Percentiles rank a stretch among this genome's conserved stretches.
Evolutionary conservation across 1,140 invertebrate genomes (phyloP).

Genomic region (Zaprionus inermis): DNA sequence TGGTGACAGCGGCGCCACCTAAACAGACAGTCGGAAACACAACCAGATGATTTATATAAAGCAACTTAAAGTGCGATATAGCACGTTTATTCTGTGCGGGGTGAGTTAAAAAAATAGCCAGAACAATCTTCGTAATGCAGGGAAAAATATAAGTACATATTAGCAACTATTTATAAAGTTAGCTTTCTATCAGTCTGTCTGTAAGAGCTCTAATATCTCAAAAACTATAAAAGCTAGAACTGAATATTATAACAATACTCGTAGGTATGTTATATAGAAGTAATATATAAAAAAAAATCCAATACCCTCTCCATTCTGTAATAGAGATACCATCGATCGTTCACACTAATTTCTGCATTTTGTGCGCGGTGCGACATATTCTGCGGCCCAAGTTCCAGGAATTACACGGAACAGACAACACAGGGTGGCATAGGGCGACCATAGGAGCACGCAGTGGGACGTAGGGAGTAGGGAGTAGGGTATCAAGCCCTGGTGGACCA

Average conservation of each 20-base stretch:
- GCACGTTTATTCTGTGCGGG: neutral
- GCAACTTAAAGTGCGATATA: slow-evolving; percentile 11
- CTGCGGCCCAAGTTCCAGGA: slow-evolving; percentile 48
- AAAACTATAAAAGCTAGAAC: too few relatives aligned
- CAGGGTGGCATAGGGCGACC: slow-evolving; percentile 4
- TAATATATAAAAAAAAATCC: too few relatives aligned
- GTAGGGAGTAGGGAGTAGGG: neutral
- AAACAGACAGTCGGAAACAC: slow-evolving; percentile 30
- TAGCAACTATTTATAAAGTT: too few relatives aligned
- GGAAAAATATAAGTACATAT: neutral
- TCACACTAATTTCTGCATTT: slow-evolving; percentile 32
- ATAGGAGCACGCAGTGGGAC: too few relatives aligned
- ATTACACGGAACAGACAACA: slow-evolving; percentile 27
- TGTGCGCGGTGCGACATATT: slow-evolving; percentile 48
- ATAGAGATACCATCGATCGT: slow-evolving; percentile 2
- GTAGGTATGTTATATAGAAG: too few relatives aligned
- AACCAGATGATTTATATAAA: slow-evolving; percentile 38
- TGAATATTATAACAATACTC: too few relatives aligned
- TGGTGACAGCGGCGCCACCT: slow-evolving; percentile 64
- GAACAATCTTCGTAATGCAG: neutral
- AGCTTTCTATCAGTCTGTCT: too few relatives aligned
- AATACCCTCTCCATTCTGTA: too few relatives aligned
- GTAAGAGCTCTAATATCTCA: too few relatives aligned
- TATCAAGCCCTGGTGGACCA: slow-evolving; percentile 22
- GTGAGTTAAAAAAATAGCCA: neutral